Conservation (phyloP, 2,888 invertebrate species). For the Tricholauxania praeusta region DNA sequence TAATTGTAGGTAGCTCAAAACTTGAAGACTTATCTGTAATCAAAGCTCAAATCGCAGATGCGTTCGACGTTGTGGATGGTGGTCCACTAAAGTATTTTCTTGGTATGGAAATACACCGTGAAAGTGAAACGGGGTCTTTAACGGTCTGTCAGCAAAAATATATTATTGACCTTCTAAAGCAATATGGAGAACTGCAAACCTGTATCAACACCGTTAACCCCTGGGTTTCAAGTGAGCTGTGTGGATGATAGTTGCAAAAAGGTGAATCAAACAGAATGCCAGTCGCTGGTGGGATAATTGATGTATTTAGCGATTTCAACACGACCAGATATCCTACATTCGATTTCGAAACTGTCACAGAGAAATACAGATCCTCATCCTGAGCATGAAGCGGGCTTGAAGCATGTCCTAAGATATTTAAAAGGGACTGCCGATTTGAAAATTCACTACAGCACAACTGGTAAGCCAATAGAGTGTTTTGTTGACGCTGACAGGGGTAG, state of each 20-base stretch:
- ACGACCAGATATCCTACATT: constrained; percentile 47
- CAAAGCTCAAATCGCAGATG: constrained; percentile 38
- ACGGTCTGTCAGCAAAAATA: constrained; percentile 42
- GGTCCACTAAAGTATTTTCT: constrained; percentile 37
- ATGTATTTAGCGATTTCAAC: constrained; percentile 46
- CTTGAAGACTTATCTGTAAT: constrained; percentile 38
- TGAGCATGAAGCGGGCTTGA: constrained; percentile 46
- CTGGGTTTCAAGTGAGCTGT: constrained; percentile 44
- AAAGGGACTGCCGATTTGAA: constrained; percentile 36
- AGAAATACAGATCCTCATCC: constrained; percentile 46
- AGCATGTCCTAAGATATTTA: constrained; percentile 47
- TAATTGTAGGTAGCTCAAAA: constrained; percentile 45
- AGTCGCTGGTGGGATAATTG: constrained; percentile 44
- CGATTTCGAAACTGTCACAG: constrained; percentile 47
- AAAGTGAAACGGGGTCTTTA: constrained; percentile 43
- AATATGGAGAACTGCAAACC: constrained; percentile 44
- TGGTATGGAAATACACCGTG: constrained; percentile 41
- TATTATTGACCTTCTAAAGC: constrained; percentile 42
- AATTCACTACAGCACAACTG: constrained; percentile 42
- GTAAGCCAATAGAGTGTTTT: constrained; percentile 39
- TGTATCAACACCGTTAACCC: constrained; percentile 45
- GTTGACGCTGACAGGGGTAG: constrained; percentile 49
- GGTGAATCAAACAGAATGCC: constrained; percentile 36
- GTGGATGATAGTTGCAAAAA: constrained; percentile 31
- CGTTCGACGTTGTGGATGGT: constrained; percentile 41